Conservation (phyloP, 2,113 vertebrate species). For the Crotophaga sulcirostris region DNA sequence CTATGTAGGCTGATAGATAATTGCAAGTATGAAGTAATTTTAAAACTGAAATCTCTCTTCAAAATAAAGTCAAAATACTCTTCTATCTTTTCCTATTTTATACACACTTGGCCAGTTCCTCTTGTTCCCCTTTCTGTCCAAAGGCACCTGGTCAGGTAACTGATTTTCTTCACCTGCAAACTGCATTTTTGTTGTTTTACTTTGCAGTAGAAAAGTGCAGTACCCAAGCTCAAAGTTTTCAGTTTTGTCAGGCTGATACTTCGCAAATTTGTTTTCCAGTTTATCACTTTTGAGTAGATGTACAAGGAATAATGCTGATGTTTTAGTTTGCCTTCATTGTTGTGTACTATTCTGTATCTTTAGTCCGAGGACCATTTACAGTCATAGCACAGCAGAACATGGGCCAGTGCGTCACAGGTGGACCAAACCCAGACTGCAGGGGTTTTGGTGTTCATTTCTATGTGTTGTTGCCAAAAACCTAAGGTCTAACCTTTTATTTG, state of each 20-base stretch:
- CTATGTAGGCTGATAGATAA: not conserved
- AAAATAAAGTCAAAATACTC: not conserved
- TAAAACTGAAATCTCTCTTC: not conserved
- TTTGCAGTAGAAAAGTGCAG: not conserved
- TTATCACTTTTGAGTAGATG: not conserved
- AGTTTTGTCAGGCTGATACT: not conserved
- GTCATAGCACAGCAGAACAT: not conserved
- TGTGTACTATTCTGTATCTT: not conserved
- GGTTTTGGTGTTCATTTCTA: not conserved
- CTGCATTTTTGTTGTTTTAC: not conserved
- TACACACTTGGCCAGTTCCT: not conserved
- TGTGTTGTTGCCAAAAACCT: not conserved
- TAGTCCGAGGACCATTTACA: not conserved
- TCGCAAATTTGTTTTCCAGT: not conserved
- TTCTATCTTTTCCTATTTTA: not conserved
- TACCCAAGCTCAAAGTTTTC: not conserved
- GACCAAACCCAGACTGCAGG: not conserved
- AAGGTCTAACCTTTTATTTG: not conserved
- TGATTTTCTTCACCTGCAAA: not conserved
- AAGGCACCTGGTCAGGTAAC: not conserved
- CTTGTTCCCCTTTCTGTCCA: not conserved
- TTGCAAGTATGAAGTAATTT: not conserved
- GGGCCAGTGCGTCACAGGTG: not conserved
- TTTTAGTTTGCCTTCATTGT: not conserved
- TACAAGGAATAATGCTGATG: not conserved